Conservation (phyloP, 2,888 invertebrate genomes). For the Troides aeacus region DNA sequence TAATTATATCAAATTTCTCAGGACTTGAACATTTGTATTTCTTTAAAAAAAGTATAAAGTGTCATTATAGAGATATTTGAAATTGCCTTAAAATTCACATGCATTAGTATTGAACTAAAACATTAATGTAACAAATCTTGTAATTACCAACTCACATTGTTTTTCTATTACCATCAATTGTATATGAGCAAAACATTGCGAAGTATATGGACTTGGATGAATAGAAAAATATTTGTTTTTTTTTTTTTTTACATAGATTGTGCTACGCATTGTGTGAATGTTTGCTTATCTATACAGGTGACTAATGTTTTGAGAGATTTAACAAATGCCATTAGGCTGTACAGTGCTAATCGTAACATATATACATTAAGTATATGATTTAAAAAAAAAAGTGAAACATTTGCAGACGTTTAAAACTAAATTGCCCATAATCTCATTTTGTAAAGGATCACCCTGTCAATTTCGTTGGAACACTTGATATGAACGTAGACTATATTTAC, state of each 20-base stretch:
- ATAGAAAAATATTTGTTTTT: conserved; percentile 41
- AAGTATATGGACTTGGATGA: conserved; percentile 31
- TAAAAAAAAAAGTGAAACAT: conserved; percentile 3
- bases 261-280: conserved; percentile 47
- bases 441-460: conserved; percentile 54
- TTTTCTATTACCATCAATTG: conserved; percentile 7
- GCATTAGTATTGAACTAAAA: conserved; percentile 1
- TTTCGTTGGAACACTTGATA: conserved; percentile 47
- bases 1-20: not conserved
- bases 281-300: conserved; percentile 31
- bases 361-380: conserved; percentile 7
- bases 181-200: conserved; percentile 7
- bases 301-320: conserved; percentile 2
- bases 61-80: conserved; percentile 30
- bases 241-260: conserved; percentile 41
- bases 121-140: conserved; percentile 6
- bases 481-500: conserved; percentile 39
- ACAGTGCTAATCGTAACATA: conserved; percentile 1
- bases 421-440: conserved; percentile 50
- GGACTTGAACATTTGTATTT: not conserved
- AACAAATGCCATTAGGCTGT: not conserved
- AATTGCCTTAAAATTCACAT: conserved; percentile 30
- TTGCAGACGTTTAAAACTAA: conserved; percentile 9
- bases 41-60: not conserved
- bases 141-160: conserved; percentile 13